Evolutionary conservation across 2,888 invertebrate species (phyloP).

Genomic region (Lithosia quadra): DNA sequence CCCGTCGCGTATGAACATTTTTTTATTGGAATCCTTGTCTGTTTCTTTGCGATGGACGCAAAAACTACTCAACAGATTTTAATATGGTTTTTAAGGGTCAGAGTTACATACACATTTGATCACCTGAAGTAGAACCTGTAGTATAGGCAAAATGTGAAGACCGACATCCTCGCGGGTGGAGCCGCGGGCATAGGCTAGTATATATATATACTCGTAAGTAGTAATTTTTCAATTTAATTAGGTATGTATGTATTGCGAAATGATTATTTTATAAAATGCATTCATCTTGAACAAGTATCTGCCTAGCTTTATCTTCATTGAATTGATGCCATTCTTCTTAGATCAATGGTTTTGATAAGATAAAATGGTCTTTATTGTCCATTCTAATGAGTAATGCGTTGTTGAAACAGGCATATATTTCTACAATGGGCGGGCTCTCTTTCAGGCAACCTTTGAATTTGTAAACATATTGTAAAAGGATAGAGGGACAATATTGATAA

Average conservation of each 20-base stretch:
- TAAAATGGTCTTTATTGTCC: not conserved
- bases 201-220: too few relatives aligned
- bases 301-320: not conserved
- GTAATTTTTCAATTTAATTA: too few relatives aligned
- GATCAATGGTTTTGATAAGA: not conserved
- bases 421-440: not conserved
- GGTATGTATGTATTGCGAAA: not conserved
- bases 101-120: too few relatives aligned
- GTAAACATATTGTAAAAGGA: not conserved
- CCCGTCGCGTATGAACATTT: too few relatives aligned
- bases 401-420: not conserved
- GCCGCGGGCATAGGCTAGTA: too few relatives aligned
- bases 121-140: too few relatives aligned
- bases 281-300: not conserved
- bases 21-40: too few relatives aligned
- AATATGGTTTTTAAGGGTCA: too few relatives aligned
- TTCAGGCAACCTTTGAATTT: not conserved
- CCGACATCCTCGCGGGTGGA: too few relatives aligned
- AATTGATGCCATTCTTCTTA: not conserved
- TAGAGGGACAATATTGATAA: not conserved
- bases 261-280: not conserved
- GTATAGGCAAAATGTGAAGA: too few relatives aligned
- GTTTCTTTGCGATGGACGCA: too few relatives aligned
- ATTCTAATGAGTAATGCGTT: constrained; percentile 2
- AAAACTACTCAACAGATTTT: too few relatives aligned